These are phyloP conservation scores for Malurus elegans DNA, from an alignment of 2,113 vertebrate genomes.

Conservation along the genomic window DNA sequence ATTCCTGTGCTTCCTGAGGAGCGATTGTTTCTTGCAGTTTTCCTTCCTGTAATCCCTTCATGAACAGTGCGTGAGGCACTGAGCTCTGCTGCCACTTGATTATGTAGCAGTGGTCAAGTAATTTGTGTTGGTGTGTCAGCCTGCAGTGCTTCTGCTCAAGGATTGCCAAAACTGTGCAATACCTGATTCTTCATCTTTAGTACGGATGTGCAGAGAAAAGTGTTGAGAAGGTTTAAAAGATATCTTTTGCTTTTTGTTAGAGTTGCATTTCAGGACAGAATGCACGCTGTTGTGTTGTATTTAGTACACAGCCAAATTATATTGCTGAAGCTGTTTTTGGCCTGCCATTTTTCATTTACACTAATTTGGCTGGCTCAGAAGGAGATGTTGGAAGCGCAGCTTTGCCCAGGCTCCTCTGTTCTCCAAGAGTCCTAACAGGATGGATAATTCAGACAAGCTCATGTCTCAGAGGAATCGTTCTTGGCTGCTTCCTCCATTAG, in stretches of 20 bases:
- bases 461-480: not conserved
- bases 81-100: not conserved
- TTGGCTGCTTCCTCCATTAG: slow-evolving; percentile 11
- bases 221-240: not conserved
- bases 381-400: not conserved
- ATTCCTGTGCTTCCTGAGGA: not conserved
- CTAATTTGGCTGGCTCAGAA: not conserved
- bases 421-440: not conserved
- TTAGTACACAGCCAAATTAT: not conserved
- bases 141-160: not conserved
- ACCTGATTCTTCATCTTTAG: not conserved
- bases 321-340: not conserved
- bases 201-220: not conserved
- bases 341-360: not conserved
- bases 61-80: not conserved
- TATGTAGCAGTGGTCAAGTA: not conserved
- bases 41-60: not conserved
- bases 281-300: not conserved
- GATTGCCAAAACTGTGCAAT: not conserved
- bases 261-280: not conserved
- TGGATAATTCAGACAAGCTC: not conserved
- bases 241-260: not conserved
- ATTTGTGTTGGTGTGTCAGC: not conserved
- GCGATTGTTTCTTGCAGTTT: not conserved
- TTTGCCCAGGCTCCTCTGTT: slow-evolving; percentile 1